These are phyloP conservation scores for Melanotaenia parkinsoni DNA, from an alignment of 2,797 vertebrate genomes.

Conservation along the genomic window DNA sequence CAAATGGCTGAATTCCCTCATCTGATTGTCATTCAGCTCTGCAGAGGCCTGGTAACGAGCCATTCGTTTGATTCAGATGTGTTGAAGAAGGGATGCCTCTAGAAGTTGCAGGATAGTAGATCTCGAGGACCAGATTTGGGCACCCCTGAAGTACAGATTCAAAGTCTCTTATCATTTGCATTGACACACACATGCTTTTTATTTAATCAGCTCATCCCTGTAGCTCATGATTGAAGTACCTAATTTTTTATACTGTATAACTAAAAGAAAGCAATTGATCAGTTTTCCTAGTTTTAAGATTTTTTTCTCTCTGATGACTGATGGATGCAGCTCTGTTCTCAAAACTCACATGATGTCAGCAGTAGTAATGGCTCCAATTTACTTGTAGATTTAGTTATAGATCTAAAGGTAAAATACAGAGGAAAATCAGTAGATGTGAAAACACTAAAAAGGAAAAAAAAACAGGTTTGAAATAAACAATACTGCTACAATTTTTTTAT, in stretches of 20 bases:
- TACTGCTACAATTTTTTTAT: background rate
- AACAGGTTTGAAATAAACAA: background rate
- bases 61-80: no score
- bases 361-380: background rate
- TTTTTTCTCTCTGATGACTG: background rate
- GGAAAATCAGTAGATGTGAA: background rate
- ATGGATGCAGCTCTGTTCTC: background rate
- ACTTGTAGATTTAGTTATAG: no score
- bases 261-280: background rate
- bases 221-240: conserved; percentile 49
- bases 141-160: conserved; percentile 10
- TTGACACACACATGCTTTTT: conserved; percentile 41
- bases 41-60: no score
- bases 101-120: no score
- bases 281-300: background rate
- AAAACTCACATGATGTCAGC: background rate
- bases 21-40: no score
- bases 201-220: conserved; percentile 37
- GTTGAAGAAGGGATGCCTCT: no score
- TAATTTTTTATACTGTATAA: conserved; percentile 4
- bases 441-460: conserved; percentile 3
- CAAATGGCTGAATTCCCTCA: no score
- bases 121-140: no score
- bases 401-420: background rate
- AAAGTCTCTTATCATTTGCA: conserved; percentile 24